Evolutionary conservation across 2,888 invertebrate genomes (phyloP), one percentile per base, ranked within the genome.

Genomic region (Timema podura): DNA sequence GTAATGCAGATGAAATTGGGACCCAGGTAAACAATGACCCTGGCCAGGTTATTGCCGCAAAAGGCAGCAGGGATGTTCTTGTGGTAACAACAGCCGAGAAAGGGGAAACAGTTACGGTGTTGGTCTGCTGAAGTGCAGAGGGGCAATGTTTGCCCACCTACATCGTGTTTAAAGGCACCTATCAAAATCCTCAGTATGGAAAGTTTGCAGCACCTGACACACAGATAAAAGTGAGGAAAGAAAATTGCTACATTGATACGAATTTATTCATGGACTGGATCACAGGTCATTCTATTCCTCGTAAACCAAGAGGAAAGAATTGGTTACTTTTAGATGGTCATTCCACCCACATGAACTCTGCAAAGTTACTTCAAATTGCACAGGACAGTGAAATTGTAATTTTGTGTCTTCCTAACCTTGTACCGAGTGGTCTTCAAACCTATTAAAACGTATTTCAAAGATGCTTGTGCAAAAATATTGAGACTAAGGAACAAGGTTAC

Each of bases 321-420:
- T 57, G 77, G 30, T 70, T 78, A 6, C 71, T 77, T 54, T 57
- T 78, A 16, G 77, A 79, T 73, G 77, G 77, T 44, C 77, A 78
- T 71, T 74, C 74, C 67, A 76, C 77, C n/a, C 77, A 73, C 72
- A 72, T 65, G 11, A 76, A 71, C 48, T 71, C 69, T 11, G 68
- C 75, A 5, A 73, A 75, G 64, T 70, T 77, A 75, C 74, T 77
- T 30, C 66, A 77, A 70, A 11, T 69, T 72, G 76, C 77, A 59
- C 6, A 30, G 44, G 71, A 75, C 30, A 76, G 77, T 73, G 74
- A 76, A 49, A 73, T 76, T 1, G 74, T 75, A 48, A 51, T 77
- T 61, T n/a, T 57, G 13, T 57, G 64, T 76, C 16, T 76, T 67
- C 75, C 67, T 54, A 75, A n/a, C 57, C 7, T 13, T 57, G 13